These are phyloP conservation scores for Cuniculus paca DNA, from an alignment of 2,797 vertebrate genomes.

Conservation along the genomic window DNA sequence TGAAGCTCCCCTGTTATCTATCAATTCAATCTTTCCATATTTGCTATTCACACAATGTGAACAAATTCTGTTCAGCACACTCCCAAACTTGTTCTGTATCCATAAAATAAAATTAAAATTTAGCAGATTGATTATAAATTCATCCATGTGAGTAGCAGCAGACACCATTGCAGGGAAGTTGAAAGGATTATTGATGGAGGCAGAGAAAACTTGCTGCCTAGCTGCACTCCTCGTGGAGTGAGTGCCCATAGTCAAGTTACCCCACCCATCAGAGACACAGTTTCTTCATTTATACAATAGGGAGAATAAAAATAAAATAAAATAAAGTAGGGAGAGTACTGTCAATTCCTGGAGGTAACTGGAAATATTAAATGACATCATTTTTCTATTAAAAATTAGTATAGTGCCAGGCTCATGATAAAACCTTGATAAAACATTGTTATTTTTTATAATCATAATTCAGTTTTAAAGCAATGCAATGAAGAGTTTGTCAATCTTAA, in stretches of 20 bases:
- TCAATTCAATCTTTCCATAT: not conserved
- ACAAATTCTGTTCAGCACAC: not conserved
- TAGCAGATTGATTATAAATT: not conserved
- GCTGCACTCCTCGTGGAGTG: not conserved
- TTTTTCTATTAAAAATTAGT: not conserved
- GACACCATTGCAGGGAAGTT: not conserved
- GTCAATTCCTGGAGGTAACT: not conserved
- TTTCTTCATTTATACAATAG: not conserved
- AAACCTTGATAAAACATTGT: not conserved
- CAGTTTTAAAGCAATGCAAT: not conserved
- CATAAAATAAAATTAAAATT: not conserved
- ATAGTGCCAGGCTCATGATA: not conserved
- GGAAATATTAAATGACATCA: not conserved
- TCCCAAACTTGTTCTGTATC: not conserved
- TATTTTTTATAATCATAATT: not conserved
- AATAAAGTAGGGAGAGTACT: not conserved
- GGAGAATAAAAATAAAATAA: not conserved
- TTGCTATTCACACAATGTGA: not conserved
- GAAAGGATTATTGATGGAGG: no score
- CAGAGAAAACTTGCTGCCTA: not conserved
- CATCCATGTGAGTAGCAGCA: not conserved
- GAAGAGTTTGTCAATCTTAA: not conserved
- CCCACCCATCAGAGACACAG: not conserved
- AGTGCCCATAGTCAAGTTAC: not conserved
- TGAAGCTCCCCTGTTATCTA: not conserved